Percentiles rank a stretch among this genome's conserved stretches.
Evolutionary conservation across 2,888 invertebrate genomes (phyloP).

Genomic region (Myathropa florea): DNA sequence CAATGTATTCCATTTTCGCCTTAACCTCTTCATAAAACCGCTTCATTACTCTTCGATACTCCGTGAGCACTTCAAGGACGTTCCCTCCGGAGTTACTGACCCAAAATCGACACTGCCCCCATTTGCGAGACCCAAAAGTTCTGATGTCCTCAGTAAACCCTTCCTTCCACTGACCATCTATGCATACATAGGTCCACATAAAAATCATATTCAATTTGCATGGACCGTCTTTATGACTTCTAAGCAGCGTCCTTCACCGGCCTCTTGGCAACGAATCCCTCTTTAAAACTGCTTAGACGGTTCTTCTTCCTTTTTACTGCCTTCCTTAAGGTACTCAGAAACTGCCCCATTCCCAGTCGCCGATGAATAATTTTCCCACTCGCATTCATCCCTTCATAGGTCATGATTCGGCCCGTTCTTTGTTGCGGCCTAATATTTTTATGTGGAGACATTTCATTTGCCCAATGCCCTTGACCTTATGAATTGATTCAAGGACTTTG

Average conservation of each 20-base stretch:
- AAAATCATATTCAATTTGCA: neutral
- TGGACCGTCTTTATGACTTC: neutral
- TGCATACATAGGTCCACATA: neutral
- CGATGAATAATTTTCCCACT: neutral
- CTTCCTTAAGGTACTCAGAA: neutral
- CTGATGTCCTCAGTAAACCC: neutral
- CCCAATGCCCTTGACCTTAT: conserved; percentile 73
- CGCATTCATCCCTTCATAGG: conserved; percentile 7
- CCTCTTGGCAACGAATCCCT: no score
- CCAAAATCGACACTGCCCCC: neutral
- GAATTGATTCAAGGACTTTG: conserved; percentile 71
- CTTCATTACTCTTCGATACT: no score
- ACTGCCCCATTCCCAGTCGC: neutral
- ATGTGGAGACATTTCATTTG: conserved; percentile 62
- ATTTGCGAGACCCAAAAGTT: neutral
- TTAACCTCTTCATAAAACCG: no score
- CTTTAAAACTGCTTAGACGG: neutral
- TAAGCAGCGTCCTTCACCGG: no score
- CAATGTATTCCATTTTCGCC: no score
- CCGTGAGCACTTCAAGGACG: neutral
- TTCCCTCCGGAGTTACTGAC: neutral
- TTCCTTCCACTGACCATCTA: neutral
- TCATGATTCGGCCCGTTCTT: conserved; percentile 38
- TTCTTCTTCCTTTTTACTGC: neutral
- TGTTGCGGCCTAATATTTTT: conserved; percentile 54